Conservation (phyloP, 2,888 invertebrate genomes). For the Deroplatys truncata region DNA sequence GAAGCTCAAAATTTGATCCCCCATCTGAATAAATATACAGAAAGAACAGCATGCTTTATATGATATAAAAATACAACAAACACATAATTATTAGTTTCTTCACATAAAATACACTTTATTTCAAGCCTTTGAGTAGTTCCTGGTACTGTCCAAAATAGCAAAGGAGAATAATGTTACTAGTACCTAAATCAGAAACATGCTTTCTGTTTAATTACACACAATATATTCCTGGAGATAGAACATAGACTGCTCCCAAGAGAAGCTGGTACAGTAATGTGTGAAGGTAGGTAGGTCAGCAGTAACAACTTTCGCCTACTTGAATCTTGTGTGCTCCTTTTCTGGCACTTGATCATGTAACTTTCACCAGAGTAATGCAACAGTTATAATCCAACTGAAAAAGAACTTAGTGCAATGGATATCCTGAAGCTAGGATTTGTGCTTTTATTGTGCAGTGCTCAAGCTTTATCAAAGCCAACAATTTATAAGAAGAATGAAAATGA, state of each 20-base stretch:
- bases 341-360: not conserved
- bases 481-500: slow-evolving; percentile 51
- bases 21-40: no score
- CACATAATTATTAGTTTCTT: no score
- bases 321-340: not conserved
- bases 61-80: no score
- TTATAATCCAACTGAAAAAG: not conserved
- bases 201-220: not conserved
- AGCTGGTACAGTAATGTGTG: not conserved
- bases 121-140: no score
- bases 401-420: not conserved
- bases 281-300: not conserved
- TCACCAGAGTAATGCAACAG: not conserved
- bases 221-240: no score
- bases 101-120: no score
- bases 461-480: slow-evolving; percentile 42
- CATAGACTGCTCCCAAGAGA: not conserved
- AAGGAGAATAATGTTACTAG: no score
- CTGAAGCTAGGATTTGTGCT: not conserved
- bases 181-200: not conserved
- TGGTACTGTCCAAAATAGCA: no score
- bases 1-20: no score
- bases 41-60: no score
- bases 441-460: not conserved
- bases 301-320: not conserved